Conservation (phyloP, 2,888 invertebrate genomes). For the Protonemura montana region DNA sequence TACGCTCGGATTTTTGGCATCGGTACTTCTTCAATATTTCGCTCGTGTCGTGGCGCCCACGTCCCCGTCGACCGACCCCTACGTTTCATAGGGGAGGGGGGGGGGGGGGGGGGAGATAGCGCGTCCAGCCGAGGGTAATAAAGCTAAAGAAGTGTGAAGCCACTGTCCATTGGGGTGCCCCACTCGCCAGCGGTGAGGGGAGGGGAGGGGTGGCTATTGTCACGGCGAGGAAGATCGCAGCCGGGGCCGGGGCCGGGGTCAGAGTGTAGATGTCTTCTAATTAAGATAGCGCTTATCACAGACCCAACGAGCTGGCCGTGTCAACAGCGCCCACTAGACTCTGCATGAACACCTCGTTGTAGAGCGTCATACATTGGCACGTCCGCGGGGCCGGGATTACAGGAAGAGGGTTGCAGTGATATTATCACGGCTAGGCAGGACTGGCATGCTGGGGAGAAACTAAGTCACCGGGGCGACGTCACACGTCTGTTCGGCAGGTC, state of each 20-base stretch:
- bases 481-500: too few species aligned
- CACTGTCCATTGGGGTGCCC: slow-evolving; percentile 9
- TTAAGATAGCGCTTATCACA: slow-evolving; percentile 7
- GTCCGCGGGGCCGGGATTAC: too few species aligned
- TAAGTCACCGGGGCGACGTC: too few species aligned
- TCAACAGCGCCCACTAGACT: not conserved
- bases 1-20: too few species aligned
- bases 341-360: not conserved
- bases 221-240: not conserved
- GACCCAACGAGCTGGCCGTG: not conserved
- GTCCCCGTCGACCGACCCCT: not conserved
- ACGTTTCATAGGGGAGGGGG: not conserved
- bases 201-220: not conserved
- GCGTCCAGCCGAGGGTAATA: slow-evolving; percentile 19
- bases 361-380: too few species aligned
- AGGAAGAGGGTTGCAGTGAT: too few species aligned
- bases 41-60: not conserved
- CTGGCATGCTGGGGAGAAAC: too few species aligned
- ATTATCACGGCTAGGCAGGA: too few species aligned
- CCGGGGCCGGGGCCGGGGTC: not conserved
- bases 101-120: slow-evolving; percentile 25
- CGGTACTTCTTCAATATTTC: too few species aligned
- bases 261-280: slow-evolving; percentile 1
- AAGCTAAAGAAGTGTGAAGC: slow-evolving; percentile 27
- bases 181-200: not conserved